A percentile compares a stretch with the other conserved stretches of the same genome.
phyloP scores from a whole-genome alignment of 2,113 vertebrate species.

The Pseudorhombus dupliciocellatus region DNA sequence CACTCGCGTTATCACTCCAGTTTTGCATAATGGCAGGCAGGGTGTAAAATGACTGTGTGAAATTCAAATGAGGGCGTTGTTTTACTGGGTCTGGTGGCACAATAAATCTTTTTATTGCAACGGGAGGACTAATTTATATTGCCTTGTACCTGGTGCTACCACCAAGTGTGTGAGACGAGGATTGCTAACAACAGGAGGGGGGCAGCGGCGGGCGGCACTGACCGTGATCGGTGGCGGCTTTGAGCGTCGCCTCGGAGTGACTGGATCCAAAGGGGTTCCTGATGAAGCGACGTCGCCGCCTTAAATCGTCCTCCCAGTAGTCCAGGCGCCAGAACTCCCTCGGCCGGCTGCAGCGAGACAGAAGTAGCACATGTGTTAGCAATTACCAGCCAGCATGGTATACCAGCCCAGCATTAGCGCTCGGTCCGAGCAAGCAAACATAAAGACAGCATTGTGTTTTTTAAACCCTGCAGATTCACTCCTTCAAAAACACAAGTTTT shows the following conservation, averaged over 20 bases:
- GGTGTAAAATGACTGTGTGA: constrained; percentile 61
- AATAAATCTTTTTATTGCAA: constrained; percentile 80
- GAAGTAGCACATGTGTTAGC: constrained; percentile 98
- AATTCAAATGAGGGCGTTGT: constrained; percentile 55
- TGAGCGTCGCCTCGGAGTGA: constrained; percentile 96
- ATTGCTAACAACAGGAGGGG: constrained; percentile 4
- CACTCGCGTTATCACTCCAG: constrained; percentile 15
- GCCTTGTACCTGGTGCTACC: constrained; percentile 79
- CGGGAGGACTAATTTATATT: constrained; percentile 76
- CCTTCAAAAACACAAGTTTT: constrained; percentile 43
- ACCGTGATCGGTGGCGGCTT: constrained; percentile 93
- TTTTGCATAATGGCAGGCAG: constrained; percentile 48
- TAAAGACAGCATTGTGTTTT: constrained; percentile 94
- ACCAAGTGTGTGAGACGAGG: constrained; percentile 35
- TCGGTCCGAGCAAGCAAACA: constrained; percentile 70
- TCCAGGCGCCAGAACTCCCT: constrained; percentile 99
- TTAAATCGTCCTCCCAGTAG: constrained; percentile 99
- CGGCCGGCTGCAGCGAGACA: constrained; percentile 93
- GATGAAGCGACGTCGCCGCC: constrained; percentile 97
- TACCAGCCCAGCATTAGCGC: constrained; percentile 78
- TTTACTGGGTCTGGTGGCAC: constrained; percentile 67
- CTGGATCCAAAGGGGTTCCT: constrained; percentile 96
- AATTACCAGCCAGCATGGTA: constrained; percentile 97
- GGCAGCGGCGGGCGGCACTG: constrained; percentile 72
- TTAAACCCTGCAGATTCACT: constrained; percentile 37